Evolutionary conservation across 2,888 invertebrate species (phyloP).

Genomic region (Drosophila vallismaia): DNA sequence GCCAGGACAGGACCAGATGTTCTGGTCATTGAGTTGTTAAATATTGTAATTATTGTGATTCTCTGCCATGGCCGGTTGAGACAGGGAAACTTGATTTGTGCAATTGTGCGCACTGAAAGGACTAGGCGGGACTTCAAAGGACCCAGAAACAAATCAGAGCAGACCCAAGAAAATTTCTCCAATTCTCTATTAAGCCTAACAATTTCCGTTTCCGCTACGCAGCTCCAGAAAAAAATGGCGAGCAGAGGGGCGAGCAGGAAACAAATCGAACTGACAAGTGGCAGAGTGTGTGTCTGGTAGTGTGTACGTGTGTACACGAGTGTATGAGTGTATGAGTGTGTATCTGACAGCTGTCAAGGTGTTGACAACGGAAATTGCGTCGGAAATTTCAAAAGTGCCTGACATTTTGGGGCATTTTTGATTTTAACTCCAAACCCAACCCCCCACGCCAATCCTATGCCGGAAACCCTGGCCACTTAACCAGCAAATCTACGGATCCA

Average conservation of each 20-base stretch:
- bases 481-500: slow-evolving; percentile 33
- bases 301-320: slow-evolving; percentile 9
- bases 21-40: slow-evolving; percentile 25
- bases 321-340: slow-evolving; percentile 47
- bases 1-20: not conserved
- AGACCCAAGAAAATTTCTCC: slow-evolving; percentile 61
- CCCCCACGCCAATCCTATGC: not conserved
- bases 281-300: slow-evolving; percentile 9
- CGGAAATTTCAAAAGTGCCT: slow-evolving; percentile 71
- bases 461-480: slow-evolving; percentile 54
- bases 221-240: slow-evolving; percentile 4
- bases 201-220: slow-evolving; percentile 75
- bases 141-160: not conserved
- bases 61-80: slow-evolving; percentile 7
- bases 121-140: slow-evolving; percentile 56
- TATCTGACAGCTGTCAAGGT: slow-evolving; percentile 77
- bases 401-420: slow-evolving; percentile 35
- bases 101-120: slow-evolving; percentile 52
- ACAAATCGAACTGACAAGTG: slow-evolving; percentile 38
- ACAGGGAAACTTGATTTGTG: slow-evolving; percentile 49
- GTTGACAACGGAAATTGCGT: slow-evolving; percentile 76
- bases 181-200: slow-evolving; percentile 80
- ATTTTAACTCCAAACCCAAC: not conserved
- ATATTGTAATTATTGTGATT: slow-evolving; percentile 46
- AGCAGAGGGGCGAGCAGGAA: slow-evolving; percentile 17